A percentile compares a stretch with the other conserved stretches of the same genome.
Evolutionary conservation across 1,140 invertebrate genomes (phyloP).

Genomic region (Caenorhabditis latens): DNA sequence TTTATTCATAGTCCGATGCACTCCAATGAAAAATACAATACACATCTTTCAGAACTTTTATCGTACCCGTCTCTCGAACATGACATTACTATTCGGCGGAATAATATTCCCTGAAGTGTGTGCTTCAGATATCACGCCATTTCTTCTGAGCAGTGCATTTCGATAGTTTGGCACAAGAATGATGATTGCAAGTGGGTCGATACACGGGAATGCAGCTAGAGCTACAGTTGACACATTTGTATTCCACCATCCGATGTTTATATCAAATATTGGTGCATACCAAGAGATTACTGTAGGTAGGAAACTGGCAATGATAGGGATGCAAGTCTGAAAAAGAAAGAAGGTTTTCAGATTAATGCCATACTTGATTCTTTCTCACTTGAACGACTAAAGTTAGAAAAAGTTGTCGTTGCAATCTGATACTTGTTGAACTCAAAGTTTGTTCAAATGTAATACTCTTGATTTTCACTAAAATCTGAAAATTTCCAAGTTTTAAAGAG

Average conservation of each 20-base stretch:
- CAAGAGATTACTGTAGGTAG: constrained; percentile 33
- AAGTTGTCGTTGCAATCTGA: constrained; percentile 2
- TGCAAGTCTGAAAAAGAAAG: background rate
- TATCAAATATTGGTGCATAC: constrained; percentile 18
- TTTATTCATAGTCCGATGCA: no score
- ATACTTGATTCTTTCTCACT: background rate
- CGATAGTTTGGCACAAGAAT: constrained; percentile 7
- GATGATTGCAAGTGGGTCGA: constrained; percentile 2
- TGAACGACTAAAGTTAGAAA: background rate
- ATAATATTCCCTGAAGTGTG: background rate
- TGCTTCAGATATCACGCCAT: no score
- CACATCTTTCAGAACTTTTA: background rate
- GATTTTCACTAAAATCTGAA: background rate
- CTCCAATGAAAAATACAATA: no score
- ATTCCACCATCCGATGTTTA: constrained; percentile 25
- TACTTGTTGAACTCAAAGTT: background rate
- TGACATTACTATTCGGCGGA: background rate
- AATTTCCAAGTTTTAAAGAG: background rate
- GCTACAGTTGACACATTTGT: constrained; percentile 7
- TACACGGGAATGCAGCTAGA: background rate
- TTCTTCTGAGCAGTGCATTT: constrained; percentile 7
- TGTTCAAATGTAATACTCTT: background rate
- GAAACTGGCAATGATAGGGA: constrained; percentile 6
- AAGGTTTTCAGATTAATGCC: background rate
- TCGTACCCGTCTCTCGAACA: background rate